Evolutionary conservation across 1,140 invertebrate species (phyloP), one percentile per base, ranked within the genome.

Genomic region (Rhopalosiphum maidis): DNA sequence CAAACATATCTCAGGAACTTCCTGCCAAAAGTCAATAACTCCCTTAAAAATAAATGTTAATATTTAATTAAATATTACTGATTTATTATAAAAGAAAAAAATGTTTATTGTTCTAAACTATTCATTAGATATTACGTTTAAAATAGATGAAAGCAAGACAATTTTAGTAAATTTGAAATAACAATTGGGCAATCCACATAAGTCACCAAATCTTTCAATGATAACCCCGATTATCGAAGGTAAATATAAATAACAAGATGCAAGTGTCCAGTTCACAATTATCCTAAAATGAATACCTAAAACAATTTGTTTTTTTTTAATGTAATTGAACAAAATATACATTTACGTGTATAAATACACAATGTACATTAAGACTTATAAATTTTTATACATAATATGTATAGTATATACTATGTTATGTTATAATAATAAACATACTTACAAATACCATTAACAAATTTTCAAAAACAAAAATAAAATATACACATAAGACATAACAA

Each of bases 91-190:
- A 4, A 68, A 68, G 30, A 68, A 68, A 68, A n/a, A 41, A 41
- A 2, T 68, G 30, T 68, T 60, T 68, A 68, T 68, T 15, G 60
- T 68, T 30, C 9, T 30, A 15, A 46, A 46, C 46, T 60, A 30
- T 55, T 60, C 23, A 60, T 15, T 68, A 68, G 0, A 6, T 37
- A 85, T 85, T 93, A 93, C 91, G 11, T 93, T 93, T 54, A 93
- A 85, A 37, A 41, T 51, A 41, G 21, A 55, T 54, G 82, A 54
- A 30, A 93, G 77, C 6, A 93, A 25, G 2, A 93, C 77, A 48
- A 85, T 54, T 93, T 86, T 83, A 41, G n/a, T 93, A 93, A 93
- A 93, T 85, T 85, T 93, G 23, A 83, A 93, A 37, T 83, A 93
- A 93, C 46, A 93, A 30, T 37, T 23, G 18, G 91, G 91, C 23